Conservation (phyloP, 53 echinoderm and acorn worm genomes). For the Arbacia lixula region DNA sequence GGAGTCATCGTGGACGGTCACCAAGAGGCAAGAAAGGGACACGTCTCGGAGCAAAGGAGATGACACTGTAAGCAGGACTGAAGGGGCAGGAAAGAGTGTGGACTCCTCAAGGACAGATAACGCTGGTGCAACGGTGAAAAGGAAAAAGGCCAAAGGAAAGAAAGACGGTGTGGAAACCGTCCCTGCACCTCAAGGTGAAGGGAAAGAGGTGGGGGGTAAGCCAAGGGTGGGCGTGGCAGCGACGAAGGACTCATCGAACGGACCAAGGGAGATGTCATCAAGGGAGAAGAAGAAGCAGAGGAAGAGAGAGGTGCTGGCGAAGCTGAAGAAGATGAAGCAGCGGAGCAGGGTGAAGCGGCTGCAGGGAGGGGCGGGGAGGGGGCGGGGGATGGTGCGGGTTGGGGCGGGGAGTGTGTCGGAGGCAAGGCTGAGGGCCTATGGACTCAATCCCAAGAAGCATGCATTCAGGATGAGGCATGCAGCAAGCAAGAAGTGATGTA, state of each 20-base stretch:
- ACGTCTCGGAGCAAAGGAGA: too few species aligned
- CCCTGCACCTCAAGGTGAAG: background rate
- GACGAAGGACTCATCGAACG: constrained; percentile 22
- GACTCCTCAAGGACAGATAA: background rate
- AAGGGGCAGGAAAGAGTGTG: too few species aligned
- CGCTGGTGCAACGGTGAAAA: background rate
- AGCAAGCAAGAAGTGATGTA: background rate
- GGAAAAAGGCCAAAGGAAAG: background rate
- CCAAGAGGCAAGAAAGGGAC: too few species aligned
- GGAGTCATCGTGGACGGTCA: too few species aligned
- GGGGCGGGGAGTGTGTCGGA: constrained; percentile 57
- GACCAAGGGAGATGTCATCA: constrained; percentile 30
- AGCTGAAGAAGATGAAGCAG: constrained; percentile 43
- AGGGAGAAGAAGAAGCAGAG: constrained; percentile 48
- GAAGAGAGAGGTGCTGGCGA: constrained; percentile 53
- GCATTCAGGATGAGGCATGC: constrained; percentile 74
- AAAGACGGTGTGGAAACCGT: background rate
- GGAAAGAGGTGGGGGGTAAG: constrained; percentile 8
- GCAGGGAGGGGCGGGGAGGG: constrained; percentile 3
- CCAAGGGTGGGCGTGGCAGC: constrained; percentile 9
- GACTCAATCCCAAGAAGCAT: constrained; percentile 87
- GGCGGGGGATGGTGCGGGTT: background rate
- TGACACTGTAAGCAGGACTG: too few species aligned
- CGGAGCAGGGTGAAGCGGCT: constrained; percentile 4
- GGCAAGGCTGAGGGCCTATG: constrained; percentile 87